phyloP scores from a whole-genome alignment of 2,113 vertebrate species.

The Parus major region DNA sequence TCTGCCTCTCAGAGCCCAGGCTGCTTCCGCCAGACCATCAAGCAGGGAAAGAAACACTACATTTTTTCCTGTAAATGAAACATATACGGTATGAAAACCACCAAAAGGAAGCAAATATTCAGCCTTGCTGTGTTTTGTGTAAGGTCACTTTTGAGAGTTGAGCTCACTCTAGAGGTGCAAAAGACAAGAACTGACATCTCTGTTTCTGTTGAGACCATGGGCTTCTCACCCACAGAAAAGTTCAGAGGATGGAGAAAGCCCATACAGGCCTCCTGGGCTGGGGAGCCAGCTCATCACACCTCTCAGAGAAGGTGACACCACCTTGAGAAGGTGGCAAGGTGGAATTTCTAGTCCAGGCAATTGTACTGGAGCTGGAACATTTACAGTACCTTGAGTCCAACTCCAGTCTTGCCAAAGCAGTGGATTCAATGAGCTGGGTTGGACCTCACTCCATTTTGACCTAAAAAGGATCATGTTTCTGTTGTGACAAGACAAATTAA shows the following conservation, averaged over 20 bases:
- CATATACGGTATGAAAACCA: neutral
- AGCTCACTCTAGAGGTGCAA: neutral
- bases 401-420: neutral
- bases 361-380: neutral
- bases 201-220: neutral
- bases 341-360: neutral
- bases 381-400: neutral
- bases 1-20: neutral
- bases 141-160: neutral
- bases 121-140: neutral
- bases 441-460: neutral
- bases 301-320: neutral
- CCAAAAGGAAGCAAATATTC: neutral
- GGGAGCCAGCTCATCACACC: neutral
- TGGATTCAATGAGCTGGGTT: neutral
- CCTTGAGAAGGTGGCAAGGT: neutral
- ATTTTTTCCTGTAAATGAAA: neutral
- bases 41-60: neutral
- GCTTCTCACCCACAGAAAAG: neutral
- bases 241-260: neutral
- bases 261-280: neutral
- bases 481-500: neutral
- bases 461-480: neutral
- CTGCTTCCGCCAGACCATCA: neutral
- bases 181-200: neutral